Base-by-base conservation (phyloP, 2,113 vertebrate genomes). In the Ancistrus triradiatus region DNA sequence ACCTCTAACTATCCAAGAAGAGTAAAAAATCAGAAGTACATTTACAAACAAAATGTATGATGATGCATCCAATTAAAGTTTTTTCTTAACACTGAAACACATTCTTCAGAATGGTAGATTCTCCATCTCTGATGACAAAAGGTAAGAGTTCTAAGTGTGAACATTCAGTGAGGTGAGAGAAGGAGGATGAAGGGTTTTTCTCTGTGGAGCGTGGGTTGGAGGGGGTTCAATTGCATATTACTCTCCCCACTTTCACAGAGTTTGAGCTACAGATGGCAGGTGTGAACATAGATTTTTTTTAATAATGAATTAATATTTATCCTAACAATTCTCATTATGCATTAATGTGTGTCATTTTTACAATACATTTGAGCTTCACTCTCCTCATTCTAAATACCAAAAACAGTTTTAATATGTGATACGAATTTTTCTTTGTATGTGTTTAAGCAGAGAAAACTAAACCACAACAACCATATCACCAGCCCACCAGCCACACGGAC, bases 141-240 rank as follows among this genome's bases (percentile, higher is more conserved):
- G 31, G 14, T 4, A 24, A 49, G 25, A 24, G 33, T 51, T 28
- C 2, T 51, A 33, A 63, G 9, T 28, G 33, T 51, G 47, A 63
- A 25, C 19, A 42, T 63, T n/a, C 47, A 63, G 35, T 15, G 1
- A 63, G 3, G 35, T 63, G 22, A 51, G 10, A 13, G 15, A 51
- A 27, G 3, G n/a, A 18, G 2, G 59, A 61, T 49, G 44, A 9
- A 49, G 14, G 47, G 17, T 48, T 49, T 37, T 62, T 63, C 33
- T 42, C 22, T 51, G 49, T 51, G 47, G 48, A 1, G 22, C 42
- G 22, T 27, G 22, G 4, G 6, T 18, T 2, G n/a, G 9, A 38
- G 21, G 1, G 0, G 44, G 14, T 7, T 7, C 28, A 49, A 4
- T 35, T 19, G 14, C 7, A 15, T 61, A 61, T 49, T 35, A 15